Percentiles rank a stretch among this genome's conserved stretches.
Conservation (phyloP, 2,113 vertebrate genomes). For the Taxidea taxus region DNA sequence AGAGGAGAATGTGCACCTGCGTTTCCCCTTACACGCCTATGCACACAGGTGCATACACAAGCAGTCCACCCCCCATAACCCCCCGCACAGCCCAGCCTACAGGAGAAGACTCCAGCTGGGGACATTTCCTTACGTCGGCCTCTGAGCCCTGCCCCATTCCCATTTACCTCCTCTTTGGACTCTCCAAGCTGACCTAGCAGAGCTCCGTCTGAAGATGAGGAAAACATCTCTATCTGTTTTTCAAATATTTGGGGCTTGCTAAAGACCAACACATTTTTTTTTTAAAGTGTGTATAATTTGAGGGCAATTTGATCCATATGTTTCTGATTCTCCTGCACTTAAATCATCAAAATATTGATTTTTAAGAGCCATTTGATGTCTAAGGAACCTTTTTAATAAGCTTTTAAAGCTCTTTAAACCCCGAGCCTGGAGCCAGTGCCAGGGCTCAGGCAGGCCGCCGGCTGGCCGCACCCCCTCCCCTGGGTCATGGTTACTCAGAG, state of each 20-base stretch:
- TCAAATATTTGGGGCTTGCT: slow-evolving; percentile 72
- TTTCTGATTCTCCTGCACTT: slow-evolving; percentile 77
- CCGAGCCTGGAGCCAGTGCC: slow-evolving; percentile 62
- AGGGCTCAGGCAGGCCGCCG: background rate
- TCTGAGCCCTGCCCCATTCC: background rate
- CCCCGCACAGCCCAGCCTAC: background rate
- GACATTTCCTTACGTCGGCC: background rate
- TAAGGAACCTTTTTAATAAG: slow-evolving; percentile 76
- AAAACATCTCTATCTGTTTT: slow-evolving; percentile 61
- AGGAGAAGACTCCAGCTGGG: background rate
- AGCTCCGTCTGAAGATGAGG: slow-evolving; percentile 36
- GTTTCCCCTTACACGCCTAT: too few relatives aligned
- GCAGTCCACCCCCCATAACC: too few relatives aligned
- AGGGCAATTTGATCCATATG: slow-evolving; percentile 76
- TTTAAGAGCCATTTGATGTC: slow-evolving; percentile 79
- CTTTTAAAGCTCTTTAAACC: slow-evolving; percentile 77
- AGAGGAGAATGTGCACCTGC: background rate
- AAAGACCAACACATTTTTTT: slow-evolving; percentile 60
- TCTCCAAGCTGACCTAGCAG: slow-evolving; percentile 37
- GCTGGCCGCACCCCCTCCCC: background rate
- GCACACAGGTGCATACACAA: background rate
- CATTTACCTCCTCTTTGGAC: background rate
- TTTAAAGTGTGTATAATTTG: slow-evolving; percentile 68
- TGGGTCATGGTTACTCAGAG: background rate
- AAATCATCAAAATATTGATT: slow-evolving; percentile 80